Evolutionary conservation across 1,140 invertebrate genomes (phyloP).

Genomic region (Procambarus virginalis): DNA sequence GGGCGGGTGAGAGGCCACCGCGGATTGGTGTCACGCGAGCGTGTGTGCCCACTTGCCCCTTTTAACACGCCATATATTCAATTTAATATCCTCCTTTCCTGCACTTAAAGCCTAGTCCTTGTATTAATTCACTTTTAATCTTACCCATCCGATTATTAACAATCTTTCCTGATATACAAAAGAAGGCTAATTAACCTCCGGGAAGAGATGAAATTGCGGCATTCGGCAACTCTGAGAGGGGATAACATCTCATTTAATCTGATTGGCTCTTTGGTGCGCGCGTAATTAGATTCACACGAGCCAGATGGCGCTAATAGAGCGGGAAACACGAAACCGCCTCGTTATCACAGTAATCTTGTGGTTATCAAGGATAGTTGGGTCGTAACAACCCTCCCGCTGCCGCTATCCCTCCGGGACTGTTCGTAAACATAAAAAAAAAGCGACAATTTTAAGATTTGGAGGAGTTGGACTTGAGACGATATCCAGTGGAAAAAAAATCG

Average conservation of each 20-base stretch:
- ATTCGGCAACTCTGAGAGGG: constrained; percentile 19
- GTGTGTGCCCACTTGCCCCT: neutral
- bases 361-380: neutral
- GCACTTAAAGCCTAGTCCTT: neutral
- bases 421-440: neutral
- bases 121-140: neutral
- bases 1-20: neutral
- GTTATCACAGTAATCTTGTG: constrained; percentile 40
- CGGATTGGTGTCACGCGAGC: constrained; percentile 44
- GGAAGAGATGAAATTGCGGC: constrained; percentile 14
- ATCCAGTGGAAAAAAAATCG: neutral
- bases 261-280: constrained; percentile 54
- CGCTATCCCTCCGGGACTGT: neutral
- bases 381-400: neutral
- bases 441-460: neutral
- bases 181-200: constrained; percentile 21
- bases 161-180: neutral
- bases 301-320: constrained; percentile 61
- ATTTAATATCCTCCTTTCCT: neutral
- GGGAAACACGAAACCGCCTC: constrained; percentile 58
- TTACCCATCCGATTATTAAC: neutral
- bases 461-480: neutral
- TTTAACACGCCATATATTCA: neutral
- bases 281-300: constrained; percentile 64
- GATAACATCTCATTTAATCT: constrained; percentile 61